Conservation (phyloP, 2,888 invertebrate species). For the Chymomyza procnemis region DNA sequence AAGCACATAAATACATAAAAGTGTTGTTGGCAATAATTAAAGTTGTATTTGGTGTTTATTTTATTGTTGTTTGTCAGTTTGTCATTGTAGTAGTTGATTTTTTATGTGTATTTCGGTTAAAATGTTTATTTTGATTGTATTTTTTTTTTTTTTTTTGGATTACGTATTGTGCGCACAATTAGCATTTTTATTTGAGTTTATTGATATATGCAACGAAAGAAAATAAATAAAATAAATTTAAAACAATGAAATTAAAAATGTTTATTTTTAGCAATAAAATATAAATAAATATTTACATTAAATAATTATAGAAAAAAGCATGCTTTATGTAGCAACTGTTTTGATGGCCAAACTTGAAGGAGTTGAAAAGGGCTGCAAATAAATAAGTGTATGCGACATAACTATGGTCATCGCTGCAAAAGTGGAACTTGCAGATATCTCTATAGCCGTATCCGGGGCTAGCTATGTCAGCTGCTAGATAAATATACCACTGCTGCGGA, state of each 20-base stretch:
- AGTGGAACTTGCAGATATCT: no score
- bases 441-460: no score
- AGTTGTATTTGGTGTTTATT: constrained; percentile 9
- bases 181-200: constrained; percentile 19
- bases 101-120: constrained; percentile 6
- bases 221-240: constrained; percentile 14
- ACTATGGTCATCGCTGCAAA: no score
- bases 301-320: constrained; percentile 18
- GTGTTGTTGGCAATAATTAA: not conserved
- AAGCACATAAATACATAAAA: not conserved
- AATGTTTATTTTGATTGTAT: constrained; percentile 10
- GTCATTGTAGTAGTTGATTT: not conserved
- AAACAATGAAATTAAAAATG: constrained; percentile 31
- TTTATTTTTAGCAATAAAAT: constrained; percentile 13
- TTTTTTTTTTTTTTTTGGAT: constrained; percentile 19
- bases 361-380: not conserved
- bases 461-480: no score
- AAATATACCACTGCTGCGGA: no score
- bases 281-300: not conserved
- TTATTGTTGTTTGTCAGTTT: constrained; percentile 12
- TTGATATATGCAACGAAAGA: constrained; percentile 48
- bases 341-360: not conserved
- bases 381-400: no score
- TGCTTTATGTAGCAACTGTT: constrained; percentile 18
- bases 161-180: constrained; percentile 38